Conservation (phyloP, 92 coral and sea anemone genomes). For the Scolanthus callimorphus region DNA sequence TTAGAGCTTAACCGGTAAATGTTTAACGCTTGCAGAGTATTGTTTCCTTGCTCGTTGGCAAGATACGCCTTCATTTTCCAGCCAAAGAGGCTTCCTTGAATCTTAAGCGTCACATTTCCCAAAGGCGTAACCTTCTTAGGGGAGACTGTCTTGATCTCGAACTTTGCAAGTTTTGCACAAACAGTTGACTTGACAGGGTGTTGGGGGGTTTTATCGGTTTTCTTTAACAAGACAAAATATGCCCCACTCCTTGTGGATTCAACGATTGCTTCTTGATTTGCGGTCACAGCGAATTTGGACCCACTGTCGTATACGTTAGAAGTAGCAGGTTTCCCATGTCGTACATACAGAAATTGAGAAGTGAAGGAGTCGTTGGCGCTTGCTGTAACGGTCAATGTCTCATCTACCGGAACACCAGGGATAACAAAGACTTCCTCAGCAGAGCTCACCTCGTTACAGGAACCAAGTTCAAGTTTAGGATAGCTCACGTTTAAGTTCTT, state of each 20-base stretch:
- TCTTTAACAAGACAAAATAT: slow-evolving; percentile 52
- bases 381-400: slow-evolving; percentile 51
- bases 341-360: slow-evolving; percentile 49
- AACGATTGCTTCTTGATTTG: slow-evolving; percentile 58
- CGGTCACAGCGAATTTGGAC: slow-evolving; percentile 51
- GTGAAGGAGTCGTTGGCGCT: slow-evolving; percentile 25
- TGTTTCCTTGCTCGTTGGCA: slow-evolving; percentile 7
- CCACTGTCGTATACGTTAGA: slow-evolving; percentile 48
- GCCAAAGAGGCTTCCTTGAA: slow-evolving; percentile 69
- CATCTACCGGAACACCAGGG: slow-evolving; percentile 42
- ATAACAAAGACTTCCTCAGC: slow-evolving; percentile 36
- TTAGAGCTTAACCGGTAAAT: slow-evolving; percentile 70
- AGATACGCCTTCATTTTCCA: slow-evolving; percentile 49
- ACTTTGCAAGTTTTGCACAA: slow-evolving; percentile 63
- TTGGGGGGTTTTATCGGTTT: slow-evolving; percentile 19
- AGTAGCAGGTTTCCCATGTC: slow-evolving; percentile 62
- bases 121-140: slow-evolving; percentile 55
- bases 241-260: slow-evolving; percentile 39
- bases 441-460: slow-evolving; percentile 23
- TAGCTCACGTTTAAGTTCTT: slow-evolving; percentile 45
- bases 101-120: slow-evolving; percentile 57
- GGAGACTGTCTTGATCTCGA: slow-evolving; percentile 56
- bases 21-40: slow-evolving; percentile 20
- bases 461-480: slow-evolving; percentile 49
- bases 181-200: slow-evolving; percentile 20